These are phyloP conservation scores for Meda fulgida DNA, from an alignment of 2,797 vertebrate genomes.

Conservation along the genomic window DNA sequence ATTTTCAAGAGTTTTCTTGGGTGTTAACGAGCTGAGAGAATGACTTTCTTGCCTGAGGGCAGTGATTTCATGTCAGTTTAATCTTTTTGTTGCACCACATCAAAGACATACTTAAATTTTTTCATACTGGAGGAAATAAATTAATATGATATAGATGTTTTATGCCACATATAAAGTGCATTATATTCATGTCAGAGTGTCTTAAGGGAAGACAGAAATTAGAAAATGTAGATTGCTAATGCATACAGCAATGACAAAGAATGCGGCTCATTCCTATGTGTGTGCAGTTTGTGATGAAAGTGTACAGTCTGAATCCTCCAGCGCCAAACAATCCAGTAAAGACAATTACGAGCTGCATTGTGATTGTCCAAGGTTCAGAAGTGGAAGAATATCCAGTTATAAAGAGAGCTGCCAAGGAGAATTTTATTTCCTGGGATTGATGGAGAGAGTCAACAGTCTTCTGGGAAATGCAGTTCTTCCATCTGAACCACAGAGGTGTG, in stretches of 20 bases:
- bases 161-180: slow-evolving; percentile 62
- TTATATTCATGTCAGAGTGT: slow-evolving; percentile 49
- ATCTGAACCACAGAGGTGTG: slow-evolving; percentile 26
- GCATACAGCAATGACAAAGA: slow-evolving; percentile 48
- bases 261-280: slow-evolving; percentile 42
- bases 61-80: slow-evolving; percentile 4
- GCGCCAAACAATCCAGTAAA: slow-evolving; percentile 27
- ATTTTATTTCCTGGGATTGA: slow-evolving; percentile 34
- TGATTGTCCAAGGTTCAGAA: slow-evolving; percentile 33
- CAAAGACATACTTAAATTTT: slow-evolving; percentile 38
- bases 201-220: slow-evolving; percentile 48
- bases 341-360: slow-evolving; percentile 26
- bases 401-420: slow-evolving; percentile 44
- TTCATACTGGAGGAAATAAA: slow-evolving; percentile 39
- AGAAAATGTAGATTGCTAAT: slow-evolving; percentile 39
- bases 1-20: slow-evolving; percentile 5
- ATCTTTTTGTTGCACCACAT: slow-evolving; percentile 55
- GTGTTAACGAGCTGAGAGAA: slow-evolving; percentile 10
- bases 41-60: slow-evolving; percentile 13
- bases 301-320: neutral
- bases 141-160: slow-evolving; percentile 40
- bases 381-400: slow-evolving; percentile 29
- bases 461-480: slow-evolving; percentile 16
- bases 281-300: neutral
- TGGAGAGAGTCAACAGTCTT: neutral